phyloP scores from a whole-genome alignment of 2,113 vertebrate species.

The Pangasianodon gigas region DNA sequence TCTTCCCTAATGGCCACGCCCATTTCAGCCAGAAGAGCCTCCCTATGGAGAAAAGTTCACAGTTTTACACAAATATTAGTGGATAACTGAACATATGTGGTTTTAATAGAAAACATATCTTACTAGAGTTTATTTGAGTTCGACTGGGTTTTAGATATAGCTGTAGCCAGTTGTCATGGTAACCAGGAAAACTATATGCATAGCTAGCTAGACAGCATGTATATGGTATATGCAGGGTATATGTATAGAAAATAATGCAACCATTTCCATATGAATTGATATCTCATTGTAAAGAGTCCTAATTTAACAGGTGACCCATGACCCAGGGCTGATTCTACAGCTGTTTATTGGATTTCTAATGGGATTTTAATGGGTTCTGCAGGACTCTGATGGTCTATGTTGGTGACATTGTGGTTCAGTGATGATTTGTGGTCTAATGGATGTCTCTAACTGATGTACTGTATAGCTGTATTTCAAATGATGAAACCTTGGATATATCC shows the following conservation, averaged over 20 bases:
- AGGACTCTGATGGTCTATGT: not conserved
- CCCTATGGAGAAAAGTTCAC: constrained; percentile 72
- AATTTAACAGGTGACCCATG: not conserved
- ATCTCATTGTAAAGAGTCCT: not conserved
- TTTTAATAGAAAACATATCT: not conserved
- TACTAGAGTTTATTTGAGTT: not conserved
- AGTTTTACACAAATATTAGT: not conserved
- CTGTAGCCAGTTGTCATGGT: not conserved
- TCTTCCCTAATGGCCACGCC: constrained; percentile 98
- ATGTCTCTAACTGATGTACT: not conserved
- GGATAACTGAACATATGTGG: not conserved
- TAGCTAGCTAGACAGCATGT: not conserved
- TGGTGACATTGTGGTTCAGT: not conserved
- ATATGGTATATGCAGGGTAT: not conserved
- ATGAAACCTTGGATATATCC: not conserved
- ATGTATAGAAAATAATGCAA: not conserved
- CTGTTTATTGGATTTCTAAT: not conserved
- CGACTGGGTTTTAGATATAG: not conserved
- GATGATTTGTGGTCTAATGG: not conserved
- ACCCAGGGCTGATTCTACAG: not conserved
- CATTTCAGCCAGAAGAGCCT: constrained; percentile 96
- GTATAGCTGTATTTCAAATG: not conserved
- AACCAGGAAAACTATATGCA: not conserved
- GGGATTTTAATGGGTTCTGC: not conserved
- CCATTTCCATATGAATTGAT: not conserved